phyloP scores from a whole-genome alignment of 2,797 vertebrate species.

The Clangula hyemalis region DNA sequence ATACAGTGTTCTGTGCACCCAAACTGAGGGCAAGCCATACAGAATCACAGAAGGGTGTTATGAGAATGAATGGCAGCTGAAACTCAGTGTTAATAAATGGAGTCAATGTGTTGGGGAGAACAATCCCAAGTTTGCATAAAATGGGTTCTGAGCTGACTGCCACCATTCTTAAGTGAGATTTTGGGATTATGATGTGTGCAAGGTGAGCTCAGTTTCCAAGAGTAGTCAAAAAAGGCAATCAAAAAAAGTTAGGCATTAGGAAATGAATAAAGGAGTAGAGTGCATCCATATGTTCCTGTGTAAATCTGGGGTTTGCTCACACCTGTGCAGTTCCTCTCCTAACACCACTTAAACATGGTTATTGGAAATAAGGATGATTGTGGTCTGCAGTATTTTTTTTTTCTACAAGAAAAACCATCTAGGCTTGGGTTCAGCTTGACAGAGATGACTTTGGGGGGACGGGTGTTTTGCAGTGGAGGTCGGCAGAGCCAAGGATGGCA shows the following conservation, averaged over 20 bases:
- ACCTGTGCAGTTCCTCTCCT: background rate
- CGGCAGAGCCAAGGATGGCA: background rate
- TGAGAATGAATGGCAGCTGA: background rate
- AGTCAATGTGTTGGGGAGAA: background rate
- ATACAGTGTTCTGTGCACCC: background rate
- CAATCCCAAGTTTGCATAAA: no score
- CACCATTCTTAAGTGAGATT: background rate
- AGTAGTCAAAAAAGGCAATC: background rate
- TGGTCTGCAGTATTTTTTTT: background rate
- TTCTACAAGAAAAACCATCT: background rate
- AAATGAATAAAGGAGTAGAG: background rate
- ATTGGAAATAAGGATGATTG: accelerated
- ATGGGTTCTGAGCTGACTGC: background rate
- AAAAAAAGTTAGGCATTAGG: background rate
- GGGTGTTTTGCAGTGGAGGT: background rate
- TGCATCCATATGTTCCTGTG: background rate
- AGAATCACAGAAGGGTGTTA: background rate
- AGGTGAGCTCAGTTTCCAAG: background rate
- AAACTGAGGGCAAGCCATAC: background rate
- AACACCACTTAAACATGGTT: background rate
- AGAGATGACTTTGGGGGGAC: background rate
- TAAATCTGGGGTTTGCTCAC: background rate
- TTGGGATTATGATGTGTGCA: no score
- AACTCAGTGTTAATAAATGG: background rate
- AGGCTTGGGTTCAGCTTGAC: background rate